Percentiles rank a stretch among this genome's conserved stretches.
phyloP scores from a whole-genome alignment of 2,113 vertebrate genomes.

The Benthochromis sp. region DNA sequence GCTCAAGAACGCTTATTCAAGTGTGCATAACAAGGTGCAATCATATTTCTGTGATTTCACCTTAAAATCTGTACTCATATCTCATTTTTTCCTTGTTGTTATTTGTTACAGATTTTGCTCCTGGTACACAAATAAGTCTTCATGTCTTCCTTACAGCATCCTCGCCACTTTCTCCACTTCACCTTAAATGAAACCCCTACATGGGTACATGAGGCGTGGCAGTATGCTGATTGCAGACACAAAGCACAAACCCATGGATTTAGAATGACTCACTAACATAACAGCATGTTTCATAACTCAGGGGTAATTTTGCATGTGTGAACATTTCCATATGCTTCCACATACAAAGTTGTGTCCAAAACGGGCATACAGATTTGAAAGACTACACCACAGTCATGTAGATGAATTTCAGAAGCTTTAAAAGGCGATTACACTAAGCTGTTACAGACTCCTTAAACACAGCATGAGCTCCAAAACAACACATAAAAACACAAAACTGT shows the following conservation, averaged over 20 bases:
- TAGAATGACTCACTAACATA: not conserved
- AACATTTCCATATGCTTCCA: not conserved
- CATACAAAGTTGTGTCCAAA: not conserved
- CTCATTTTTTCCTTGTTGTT: not conserved
- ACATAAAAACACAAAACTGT: not conserved
- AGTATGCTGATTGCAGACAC: not conserved
- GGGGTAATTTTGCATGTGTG: not conserved
- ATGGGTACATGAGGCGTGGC: not conserved
- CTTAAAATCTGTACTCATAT: accelerated
- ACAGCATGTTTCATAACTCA: not conserved
- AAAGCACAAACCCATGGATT: not conserved
- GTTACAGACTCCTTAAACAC: not conserved
- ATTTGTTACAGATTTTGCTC: not conserved
- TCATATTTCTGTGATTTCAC: not conserved
- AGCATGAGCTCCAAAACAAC: not conserved
- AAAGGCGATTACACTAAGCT: not conserved
- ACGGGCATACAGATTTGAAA: not conserved
- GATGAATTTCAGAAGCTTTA: not conserved
- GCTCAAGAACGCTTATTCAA: not conserved
- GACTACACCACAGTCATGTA: not conserved
- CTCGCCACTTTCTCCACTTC: not conserved
- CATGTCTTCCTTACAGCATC: not conserved
- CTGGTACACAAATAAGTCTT: not conserved
- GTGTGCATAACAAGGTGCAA: not conserved
- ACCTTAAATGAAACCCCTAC: not conserved